These are phyloP conservation scores for Hydrocynus forskahlii DNA, from an alignment of 2,797 vertebrate species.

Conservation along the genomic window DNA sequence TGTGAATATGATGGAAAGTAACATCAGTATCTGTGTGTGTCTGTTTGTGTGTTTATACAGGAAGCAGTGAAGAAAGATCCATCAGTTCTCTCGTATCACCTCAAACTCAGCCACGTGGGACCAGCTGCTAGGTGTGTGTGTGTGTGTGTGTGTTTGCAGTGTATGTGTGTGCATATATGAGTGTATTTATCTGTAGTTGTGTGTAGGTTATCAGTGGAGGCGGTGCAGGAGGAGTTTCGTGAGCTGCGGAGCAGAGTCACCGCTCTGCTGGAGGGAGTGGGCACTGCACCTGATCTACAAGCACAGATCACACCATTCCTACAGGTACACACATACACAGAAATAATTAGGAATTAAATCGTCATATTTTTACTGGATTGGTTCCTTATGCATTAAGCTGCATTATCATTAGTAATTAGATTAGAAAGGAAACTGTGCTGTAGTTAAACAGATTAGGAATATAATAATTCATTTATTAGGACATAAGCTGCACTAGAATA, in stretches of 20 bases:
- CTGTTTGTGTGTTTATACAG: slow-evolving; percentile 26
- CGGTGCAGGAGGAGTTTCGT: slow-evolving; percentile 57
- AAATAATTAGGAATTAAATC: no score
- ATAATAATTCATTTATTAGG: no score
- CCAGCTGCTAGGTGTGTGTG: slow-evolving; percentile 50
- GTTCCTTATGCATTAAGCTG: no score
- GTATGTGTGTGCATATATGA: neutral
- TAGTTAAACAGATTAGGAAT: no score
- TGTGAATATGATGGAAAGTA: neutral
- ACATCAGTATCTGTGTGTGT: neutral
- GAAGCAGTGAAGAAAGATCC: slow-evolving; percentile 58
- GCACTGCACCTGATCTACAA: slow-evolving; percentile 53
- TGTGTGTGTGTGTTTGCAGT: neutral
- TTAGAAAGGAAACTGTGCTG: no score
- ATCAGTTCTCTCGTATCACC: slow-evolving; percentile 53
- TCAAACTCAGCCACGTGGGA: slow-evolving; percentile 54
- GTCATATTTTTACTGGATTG: no score
- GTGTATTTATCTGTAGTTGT: neutral
- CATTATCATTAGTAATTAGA: no score
- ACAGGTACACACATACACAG: slow-evolving; percentile 51
- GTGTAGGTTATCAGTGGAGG: slow-evolving; percentile 62
- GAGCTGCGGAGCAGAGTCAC: slow-evolving; percentile 53
- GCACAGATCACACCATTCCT: slow-evolving; percentile 57
- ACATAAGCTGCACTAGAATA: no score
- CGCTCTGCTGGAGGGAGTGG: slow-evolving; percentile 48